Evolutionary conservation across 2,888 invertebrate species (phyloP).

Genomic region (Chaetogeoica ovagalla): DNA sequence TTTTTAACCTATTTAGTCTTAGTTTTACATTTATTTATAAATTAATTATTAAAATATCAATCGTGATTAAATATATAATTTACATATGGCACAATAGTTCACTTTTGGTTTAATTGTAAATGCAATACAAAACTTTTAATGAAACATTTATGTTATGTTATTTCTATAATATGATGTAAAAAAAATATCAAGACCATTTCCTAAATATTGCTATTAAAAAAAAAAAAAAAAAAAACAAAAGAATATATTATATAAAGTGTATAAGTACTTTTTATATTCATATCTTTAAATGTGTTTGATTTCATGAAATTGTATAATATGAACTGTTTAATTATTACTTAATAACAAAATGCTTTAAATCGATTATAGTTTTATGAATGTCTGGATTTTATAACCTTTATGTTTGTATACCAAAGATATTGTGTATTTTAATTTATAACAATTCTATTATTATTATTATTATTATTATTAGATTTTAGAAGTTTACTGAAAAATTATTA

Average conservation of each 20-base stretch:
- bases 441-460: neutral
- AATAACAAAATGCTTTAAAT: slow-evolving; percentile 20
- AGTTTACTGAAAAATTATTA: slow-evolving; percentile 36
- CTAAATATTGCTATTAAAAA: neutral
- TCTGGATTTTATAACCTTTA: neutral
- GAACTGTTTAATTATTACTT: neutral
- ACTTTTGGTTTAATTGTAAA: neutral
- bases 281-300: neutral
- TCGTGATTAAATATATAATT: neutral
- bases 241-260: neutral
- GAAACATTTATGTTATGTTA: neutral
- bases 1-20: neutral
- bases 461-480: slow-evolving; percentile 17
- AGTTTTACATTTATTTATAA: neutral
- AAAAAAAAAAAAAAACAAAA: too few species aligned
- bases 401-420: slow-evolving; percentile 50
- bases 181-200: neutral
- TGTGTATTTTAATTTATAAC: slow-evolving; percentile 36
- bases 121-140: neutral
- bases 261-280: slow-evolving; percentile 13
- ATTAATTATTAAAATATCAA: neutral
- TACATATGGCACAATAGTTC: neutral
- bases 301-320: neutral
- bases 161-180: slow-evolving; percentile 1
- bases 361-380: slow-evolving; percentile 9